A percentile compares a stretch with the other conserved stretches of the same genome.
These are phyloP conservation scores for Trissoscelio sp. DNA, from an alignment of 2,888 invertebrate species.

Conservation along the genomic window DNA sequence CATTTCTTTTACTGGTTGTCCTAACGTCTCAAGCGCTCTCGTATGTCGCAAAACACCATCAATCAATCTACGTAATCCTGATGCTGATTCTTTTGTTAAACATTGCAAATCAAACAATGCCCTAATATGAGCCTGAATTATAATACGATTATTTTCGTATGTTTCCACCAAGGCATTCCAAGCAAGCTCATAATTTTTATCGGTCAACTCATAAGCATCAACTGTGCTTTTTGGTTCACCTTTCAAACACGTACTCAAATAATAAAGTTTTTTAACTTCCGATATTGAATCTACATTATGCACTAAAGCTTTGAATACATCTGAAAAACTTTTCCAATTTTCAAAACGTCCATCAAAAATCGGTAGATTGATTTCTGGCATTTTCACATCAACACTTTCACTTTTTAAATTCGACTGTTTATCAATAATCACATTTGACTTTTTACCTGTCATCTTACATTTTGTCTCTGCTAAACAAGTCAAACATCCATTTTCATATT, in stretches of 20 bases:
- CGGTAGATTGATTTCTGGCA: constrained; percentile 1
- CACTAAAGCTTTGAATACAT: constrained; percentile 6
- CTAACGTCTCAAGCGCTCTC: too few relatives aligned
- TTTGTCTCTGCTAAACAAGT: too few relatives aligned
- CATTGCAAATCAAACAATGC: neutral
- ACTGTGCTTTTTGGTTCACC: too few relatives aligned
- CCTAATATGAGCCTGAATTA: constrained; percentile 7
- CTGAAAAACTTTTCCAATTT: neutral
- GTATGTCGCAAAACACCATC: neutral
- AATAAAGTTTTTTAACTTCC: too few relatives aligned
- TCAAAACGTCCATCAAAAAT: constrained; percentile 4
- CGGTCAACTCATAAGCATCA: too few relatives aligned
- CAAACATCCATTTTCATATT: neutral
- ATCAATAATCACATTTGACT: too few relatives aligned
- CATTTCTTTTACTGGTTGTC: too few relatives aligned
- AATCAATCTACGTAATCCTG: neutral
- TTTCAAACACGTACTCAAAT: too few relatives aligned
- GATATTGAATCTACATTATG: too few relatives aligned
- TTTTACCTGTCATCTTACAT: too few relatives aligned
- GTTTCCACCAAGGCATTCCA: neutral
- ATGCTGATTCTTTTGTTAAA: neutral
- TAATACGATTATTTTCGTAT: constrained; percentile 17
- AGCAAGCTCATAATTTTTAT: constrained; percentile 3
- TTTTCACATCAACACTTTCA: neutral
- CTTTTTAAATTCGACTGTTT: too few relatives aligned